Conservation (phyloP, 1,140 invertebrate genomes). For the Periplaneta americana region DNA sequence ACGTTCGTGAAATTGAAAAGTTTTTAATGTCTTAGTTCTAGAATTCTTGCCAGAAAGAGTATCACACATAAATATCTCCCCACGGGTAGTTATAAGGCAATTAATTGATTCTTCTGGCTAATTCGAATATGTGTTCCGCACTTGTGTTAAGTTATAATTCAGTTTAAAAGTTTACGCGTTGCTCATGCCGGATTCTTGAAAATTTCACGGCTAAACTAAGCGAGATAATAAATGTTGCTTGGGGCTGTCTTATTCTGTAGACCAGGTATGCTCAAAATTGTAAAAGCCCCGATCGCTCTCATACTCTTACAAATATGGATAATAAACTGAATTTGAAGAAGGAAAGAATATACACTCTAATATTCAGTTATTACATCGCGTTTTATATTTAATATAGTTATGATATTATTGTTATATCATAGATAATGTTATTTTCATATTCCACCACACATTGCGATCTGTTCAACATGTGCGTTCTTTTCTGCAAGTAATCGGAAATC, state of each 20-base stretch:
- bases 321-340: no score
- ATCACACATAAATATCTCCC: background rate
- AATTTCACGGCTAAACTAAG: background rate
- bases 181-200: background rate
- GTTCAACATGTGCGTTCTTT: no score
- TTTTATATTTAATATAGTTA: no score
- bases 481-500: no score
- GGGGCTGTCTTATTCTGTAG: background rate
- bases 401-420: no score
- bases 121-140: background rate
- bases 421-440: no score
- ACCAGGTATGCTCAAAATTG: no score
- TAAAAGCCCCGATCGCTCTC: no score
- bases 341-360: no score
- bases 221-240: background rate
- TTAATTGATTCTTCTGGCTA: background rate
- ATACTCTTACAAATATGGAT: no score
- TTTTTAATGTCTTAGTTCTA: background rate
- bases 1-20: background rate
- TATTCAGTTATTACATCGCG: no score
- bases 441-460: no score
- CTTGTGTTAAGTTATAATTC: background rate
- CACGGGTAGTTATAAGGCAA: background rate
- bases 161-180: background rate
- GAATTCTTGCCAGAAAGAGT: background rate